Evolutionary conservation across 2,797 vertebrate genomes (phyloP), one percentile per base, ranked within the genome.

Genomic region (Paguma larvata): DNA sequence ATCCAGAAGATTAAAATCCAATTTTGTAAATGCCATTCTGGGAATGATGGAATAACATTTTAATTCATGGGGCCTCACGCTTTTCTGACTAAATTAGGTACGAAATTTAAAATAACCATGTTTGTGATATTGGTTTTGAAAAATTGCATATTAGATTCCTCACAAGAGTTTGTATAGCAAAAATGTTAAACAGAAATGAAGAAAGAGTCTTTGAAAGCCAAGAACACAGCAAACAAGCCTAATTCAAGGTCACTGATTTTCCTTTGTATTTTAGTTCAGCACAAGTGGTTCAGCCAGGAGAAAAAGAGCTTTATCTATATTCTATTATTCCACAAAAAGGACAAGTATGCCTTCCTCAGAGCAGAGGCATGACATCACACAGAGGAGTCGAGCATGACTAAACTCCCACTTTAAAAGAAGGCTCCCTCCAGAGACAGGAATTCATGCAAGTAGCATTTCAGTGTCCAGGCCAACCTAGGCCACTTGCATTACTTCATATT

Each of bases 191-290:
- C 84, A n/a, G 91, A 67, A 92, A 44, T 79, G 44, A 92, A 95
- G 48, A 44, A 95, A 95, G 85, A 12, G 10, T 48, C 56, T 91
- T 86, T 88, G 67, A 83, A 94, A 95, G 87, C n/a, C 12, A 62
- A 92, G 62, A 72, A 80, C 25, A 96, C 62, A 56, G 53, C 34
- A 94, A 93, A 92, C 38, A 73, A 94, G 27, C 44, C 25, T 85
- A 90, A 86, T 68, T 70, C 86, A 93, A 96, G 85, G 38, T 94
- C 88, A 95, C 10, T 48, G 32, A 88, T 86, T 97, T 96, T 88
- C 53, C 38, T 88, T 72, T 91, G 77, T 67, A 82, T 94, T 93
- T 96, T 95, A 78, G 32, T 89, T 97, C 53, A 84, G 63, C 23
- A 88, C 67, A 89, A 97, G 90, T 91, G 77, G 56, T 92, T 96